These are phyloP conservation scores for Fopius arisanus DNA, from an alignment of 1,140 invertebrate genomes.

Conservation along the genomic window DNA sequence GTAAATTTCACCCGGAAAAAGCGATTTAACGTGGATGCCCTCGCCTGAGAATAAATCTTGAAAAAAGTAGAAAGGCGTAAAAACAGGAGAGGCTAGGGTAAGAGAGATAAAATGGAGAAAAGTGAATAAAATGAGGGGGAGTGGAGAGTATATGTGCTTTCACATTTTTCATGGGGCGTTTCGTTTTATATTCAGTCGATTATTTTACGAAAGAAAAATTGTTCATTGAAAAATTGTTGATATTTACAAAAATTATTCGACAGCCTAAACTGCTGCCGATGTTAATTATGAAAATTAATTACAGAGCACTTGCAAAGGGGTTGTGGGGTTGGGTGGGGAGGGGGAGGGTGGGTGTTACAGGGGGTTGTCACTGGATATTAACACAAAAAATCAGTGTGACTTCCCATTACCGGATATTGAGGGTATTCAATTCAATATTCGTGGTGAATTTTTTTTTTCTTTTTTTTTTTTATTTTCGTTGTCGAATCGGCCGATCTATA, in stretches of 20 bases:
- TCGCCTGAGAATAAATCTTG: slow-evolving; percentile 62
- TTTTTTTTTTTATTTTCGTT: not conserved
- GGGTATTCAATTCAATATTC: slow-evolving; percentile 33
- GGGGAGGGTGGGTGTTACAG: no score
- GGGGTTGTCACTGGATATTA: no score
- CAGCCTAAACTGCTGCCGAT: no score
- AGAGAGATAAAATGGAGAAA: slow-evolving; percentile 15
- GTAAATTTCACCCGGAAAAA: slow-evolving; percentile 63
- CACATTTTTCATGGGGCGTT: slow-evolving; percentile 12
- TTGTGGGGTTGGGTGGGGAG: no score
- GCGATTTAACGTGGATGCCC: slow-evolving; percentile 64
- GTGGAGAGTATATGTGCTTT: not conserved
- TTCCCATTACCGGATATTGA: slow-evolving; percentile 10
- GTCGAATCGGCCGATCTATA: not conserved
- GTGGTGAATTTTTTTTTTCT: not conserved
- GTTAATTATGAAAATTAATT: no score
- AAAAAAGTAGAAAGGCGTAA: slow-evolving; percentile 64
- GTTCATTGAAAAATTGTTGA: not conserved
- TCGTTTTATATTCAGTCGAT: slow-evolving; percentile 3
- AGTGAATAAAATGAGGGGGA: not conserved
- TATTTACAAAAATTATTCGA: no score
- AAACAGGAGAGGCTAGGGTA: slow-evolving; percentile 48
- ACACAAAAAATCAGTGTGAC: not conserved
- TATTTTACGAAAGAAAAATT: slow-evolving; percentile 12
- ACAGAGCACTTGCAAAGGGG: no score